Base-by-base conservation (phyloP, 1,140 invertebrate species). In the Drosophila yakuba region DNA sequence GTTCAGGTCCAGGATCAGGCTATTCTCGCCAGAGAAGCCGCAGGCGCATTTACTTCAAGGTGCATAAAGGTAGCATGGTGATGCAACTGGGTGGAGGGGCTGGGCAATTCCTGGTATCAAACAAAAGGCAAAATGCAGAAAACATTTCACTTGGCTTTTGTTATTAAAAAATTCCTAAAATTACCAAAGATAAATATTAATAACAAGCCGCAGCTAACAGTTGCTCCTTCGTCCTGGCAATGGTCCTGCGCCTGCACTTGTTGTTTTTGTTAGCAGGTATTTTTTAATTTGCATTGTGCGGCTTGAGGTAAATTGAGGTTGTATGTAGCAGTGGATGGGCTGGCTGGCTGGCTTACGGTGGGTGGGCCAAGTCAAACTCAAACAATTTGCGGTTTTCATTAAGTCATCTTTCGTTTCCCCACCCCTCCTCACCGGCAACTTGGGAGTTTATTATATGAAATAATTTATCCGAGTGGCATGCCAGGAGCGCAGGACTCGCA, bases 101-200 rank as follows among this genome's bases (percentile, higher is more conserved):
- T 23, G 15, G 14, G n/a, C n/a, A 63, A 64, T 64, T 14, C 28
- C 59, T 11, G 52, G 48, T 64, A 80, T 58, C 67, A 85, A 74
- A 73, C 74, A 85, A 85, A 75, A 69, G 60, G 74, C 69, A 85
- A 74, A 50, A 69, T 78, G 67, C 76, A 51, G 73, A 84, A 73
- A 88, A 89, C 68, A 84, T 80, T 88, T 84, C 54, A 50, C 80
- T 80, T 73, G 63, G 74, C 62, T 84, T 72, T 80, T 84, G 80
- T 89, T 89, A 90, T 89, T 89, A 90, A 90, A 86, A 89, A 90
- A 89, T 89, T 89, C 80, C 85, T 84, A 85, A 89, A 89, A 89
- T 89, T 89, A 90, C 84, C 74, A 80, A 89, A 88, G 80, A 88
- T 89, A 88, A 88, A 84, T 88, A 89, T 90, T 88, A 88, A 88